Evolutionary conservation across 64 coral and sea anemone species (phyloP), one percentile per base, ranked within the genome.

Genomic region (Montipora capricornis): DNA sequence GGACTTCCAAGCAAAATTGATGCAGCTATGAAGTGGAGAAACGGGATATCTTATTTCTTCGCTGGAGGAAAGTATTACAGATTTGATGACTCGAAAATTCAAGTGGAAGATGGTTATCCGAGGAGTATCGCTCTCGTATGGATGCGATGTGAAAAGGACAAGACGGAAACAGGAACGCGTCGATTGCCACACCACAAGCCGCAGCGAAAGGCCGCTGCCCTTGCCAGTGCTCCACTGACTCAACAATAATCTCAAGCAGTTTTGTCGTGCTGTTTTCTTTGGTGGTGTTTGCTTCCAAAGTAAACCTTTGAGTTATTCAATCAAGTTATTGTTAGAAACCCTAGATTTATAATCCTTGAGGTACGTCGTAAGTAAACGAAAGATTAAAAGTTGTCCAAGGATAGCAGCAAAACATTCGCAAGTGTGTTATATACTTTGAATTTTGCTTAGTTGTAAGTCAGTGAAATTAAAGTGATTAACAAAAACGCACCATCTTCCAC

Each of bases 41-140:
- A 98, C 26, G 96, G 87, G 2, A 79, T 81, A 37, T 95, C 87
- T 0, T 95, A 98, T 47, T 88, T 98, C 79, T 98, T 98, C 50
- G 92, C 77, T 19, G 94, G 91, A 16, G 59, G 37, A 47, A 48
- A 87, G 8, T 88, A 79, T 69, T 95, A 87, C 61, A 96, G 85
- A 68, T 68, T 96, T 19, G 87, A 96, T 62, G 95, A 96, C 71
- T 96, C 24, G 13, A 14, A 52, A 3, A 48, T 96, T 20, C 55
- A 86, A 24, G 59, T 85, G 5, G 91, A 88, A 15, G 58, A 29
- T 20, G 75, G 48, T 10, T 93, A 93, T 55, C 91, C 91, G 11
- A 78, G 87, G 91, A 87, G 61, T 66, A 80, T 80, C 6, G 91
- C 91, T 9, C 8, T 69, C 3, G 69, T 70, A 51, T 93, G 91